Evolutionary conservation across 2,113 vertebrate species (phyloP).

Genomic region (Rhodinocichla rosea): DNA sequence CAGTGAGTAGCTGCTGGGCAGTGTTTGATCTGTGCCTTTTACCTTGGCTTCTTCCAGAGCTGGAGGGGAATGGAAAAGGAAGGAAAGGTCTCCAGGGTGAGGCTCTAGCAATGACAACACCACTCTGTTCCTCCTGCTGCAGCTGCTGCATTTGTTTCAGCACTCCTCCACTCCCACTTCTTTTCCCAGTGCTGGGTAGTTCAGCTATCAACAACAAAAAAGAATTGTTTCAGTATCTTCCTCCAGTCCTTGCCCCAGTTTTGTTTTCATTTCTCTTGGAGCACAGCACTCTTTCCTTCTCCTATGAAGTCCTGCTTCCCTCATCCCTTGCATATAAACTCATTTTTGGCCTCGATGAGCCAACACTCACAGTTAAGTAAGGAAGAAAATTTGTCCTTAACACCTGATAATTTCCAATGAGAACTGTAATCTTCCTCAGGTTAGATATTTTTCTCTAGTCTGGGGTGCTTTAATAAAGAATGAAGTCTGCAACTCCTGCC

Average conservation of each 20-base stretch:
- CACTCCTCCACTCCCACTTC: not conserved
- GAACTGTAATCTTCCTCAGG: not conserved
- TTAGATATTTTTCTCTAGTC: not conserved
- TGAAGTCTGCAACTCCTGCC: not conserved
- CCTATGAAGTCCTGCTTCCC: not conserved
- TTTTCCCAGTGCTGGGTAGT: not conserved
- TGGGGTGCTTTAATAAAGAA: not conserved
- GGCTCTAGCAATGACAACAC: not conserved
- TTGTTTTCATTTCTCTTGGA: not conserved
- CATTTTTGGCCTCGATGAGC: not conserved
- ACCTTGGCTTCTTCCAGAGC: not conserved
- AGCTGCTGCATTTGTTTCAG: not conserved
- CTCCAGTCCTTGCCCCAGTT: not conserved
- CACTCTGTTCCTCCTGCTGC: not conserved
- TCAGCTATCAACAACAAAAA: not conserved
- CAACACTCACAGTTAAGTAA: not conserved
- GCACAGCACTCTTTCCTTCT: accelerated
- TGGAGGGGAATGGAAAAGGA: not conserved
- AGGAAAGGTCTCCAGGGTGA: not conserved
- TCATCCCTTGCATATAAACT: not conserved
- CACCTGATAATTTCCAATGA: not conserved
- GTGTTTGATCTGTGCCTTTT: not conserved
- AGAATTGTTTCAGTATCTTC: not conserved
- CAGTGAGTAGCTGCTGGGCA: constrained; percentile 67
- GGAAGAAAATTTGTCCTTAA: not conserved